phyloP scores from a whole-genome alignment of 2,888 invertebrate genomes.

The Ochlodes sylvanus region DNA sequence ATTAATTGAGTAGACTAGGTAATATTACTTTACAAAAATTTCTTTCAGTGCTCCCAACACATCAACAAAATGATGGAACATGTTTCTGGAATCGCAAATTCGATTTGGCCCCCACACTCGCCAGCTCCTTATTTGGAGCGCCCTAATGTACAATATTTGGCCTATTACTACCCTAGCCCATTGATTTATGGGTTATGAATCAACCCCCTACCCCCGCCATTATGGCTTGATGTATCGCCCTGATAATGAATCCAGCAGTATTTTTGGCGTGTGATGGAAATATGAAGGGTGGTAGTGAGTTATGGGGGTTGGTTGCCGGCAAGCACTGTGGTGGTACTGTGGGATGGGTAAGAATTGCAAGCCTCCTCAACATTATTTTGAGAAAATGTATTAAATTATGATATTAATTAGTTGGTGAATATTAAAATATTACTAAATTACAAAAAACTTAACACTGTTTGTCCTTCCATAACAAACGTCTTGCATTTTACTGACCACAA shows the following conservation, averaged over 20 bases:
- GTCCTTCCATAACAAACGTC: no score
- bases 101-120: conserved; percentile 27
- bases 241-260: conserved; percentile 82
- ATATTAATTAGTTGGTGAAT: no score
- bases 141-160: conserved; percentile 73
- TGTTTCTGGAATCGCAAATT: conserved; percentile 25
- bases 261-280: conserved; percentile 82
- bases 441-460: no score
- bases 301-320: conserved; percentile 45
- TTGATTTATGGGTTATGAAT: conserved; percentile 85
- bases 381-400: no score
- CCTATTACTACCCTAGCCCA: conserved; percentile 75
- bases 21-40: no score
- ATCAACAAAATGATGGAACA: neutral
- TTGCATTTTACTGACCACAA: no score
- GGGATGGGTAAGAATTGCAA: conserved; percentile 40
- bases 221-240: conserved; percentile 74
- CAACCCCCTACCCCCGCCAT: conserved; percentile 69
- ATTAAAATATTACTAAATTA: no score
- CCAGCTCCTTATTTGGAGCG: conserved; percentile 41
- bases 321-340: conserved; percentile 23
- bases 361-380: conserved; percentile 19
- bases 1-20: no score
- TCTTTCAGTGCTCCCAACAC: neutral
- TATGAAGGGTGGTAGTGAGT: conserved; percentile 60